Base-by-base conservation (phyloP, 1,140 invertebrate genomes). In the Musca vetustissima region DNA sequence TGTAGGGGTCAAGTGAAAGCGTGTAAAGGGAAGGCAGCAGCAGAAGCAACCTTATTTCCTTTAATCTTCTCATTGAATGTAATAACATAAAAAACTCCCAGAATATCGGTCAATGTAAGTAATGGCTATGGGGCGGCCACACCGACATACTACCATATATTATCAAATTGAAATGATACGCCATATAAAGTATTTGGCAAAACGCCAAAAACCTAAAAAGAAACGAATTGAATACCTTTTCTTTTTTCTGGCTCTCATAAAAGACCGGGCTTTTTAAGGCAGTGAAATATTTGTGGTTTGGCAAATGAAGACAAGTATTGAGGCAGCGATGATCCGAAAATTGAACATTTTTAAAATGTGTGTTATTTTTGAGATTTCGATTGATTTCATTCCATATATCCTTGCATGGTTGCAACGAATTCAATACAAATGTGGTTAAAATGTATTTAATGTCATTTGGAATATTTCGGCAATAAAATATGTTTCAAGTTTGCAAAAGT, bases 231-330 rank as follows among this genome's bases (percentile, higher is more conserved):
- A 25, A 57, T 57, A 57, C n/a, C 19, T 32, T 11, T 9, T 61
- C n/a, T 15, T 43, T 61, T n/a, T 7, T 61, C 7, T 21, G 75
- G 76, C 74, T 76, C 73, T 78, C 53, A 28, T n/a, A 43, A 32
- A 19, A 61, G 22, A 15, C 28, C 14, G 13, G 53, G 28, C 25
- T 57, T 15, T 28, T 59, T 57, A 78, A 78, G 76, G 75, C 77
- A 78, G 76, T 78, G 76, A 78, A 78, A 78, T 78, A 78, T 75
- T 77, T 78, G 78, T 78, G 78, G 76, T 78, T 78, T 78, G 78
- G 73, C 78, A 78, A 78, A 78, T 78, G 77, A 78, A 78, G 77
- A 78, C 77, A 76, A 78, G 36, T 61, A 61, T 61, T 61, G 15
- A 2, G n/a, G 55, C 55, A 32, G 28, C 17, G 25, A 59, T 43